Evolutionary conservation across 2,797 vertebrate species (phyloP).

Genomic region (Melanogrammus aeglefinus): DNA sequence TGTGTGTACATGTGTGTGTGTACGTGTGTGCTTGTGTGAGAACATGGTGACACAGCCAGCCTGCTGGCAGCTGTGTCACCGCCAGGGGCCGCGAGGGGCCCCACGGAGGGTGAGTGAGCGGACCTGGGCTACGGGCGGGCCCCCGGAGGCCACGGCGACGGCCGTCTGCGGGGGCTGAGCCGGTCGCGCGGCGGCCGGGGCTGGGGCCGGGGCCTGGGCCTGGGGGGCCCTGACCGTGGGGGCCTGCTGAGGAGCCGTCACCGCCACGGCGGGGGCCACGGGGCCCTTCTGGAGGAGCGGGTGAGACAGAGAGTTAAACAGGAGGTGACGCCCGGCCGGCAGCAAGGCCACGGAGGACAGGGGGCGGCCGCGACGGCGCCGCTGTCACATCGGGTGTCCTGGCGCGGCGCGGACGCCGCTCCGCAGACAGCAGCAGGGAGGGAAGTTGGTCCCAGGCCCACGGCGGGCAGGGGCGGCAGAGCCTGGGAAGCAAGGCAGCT

Average conservation of each 20-base stretch:
- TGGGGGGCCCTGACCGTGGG: slow-evolving; percentile 70
- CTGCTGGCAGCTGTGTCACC: slow-evolving; percentile 64
- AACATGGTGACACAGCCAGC: slow-evolving; percentile 55
- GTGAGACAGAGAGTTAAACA: slow-evolving; percentile 76
- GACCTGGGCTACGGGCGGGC: slow-evolving; percentile 80
- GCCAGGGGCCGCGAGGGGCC: slow-evolving; percentile 11
- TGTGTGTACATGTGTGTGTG: slow-evolving; percentile 48
- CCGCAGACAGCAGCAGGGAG: slow-evolving; percentile 54
- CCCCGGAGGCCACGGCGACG: slow-evolving; percentile 73
- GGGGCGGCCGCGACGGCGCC: slow-evolving; percentile 60
- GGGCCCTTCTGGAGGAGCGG: slow-evolving; percentile 74
- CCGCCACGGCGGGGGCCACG: slow-evolving; percentile 65
- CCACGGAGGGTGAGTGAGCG: slow-evolving; percentile 30
- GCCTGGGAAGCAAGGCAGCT: slow-evolving; percentile 17
- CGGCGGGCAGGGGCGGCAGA: slow-evolving; percentile 41
- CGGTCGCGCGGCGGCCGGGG: slow-evolving; percentile 68
- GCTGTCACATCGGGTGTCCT: slow-evolving; percentile 76
- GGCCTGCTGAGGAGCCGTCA: slow-evolving; percentile 74
- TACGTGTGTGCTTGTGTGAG: slow-evolving; percentile 26
- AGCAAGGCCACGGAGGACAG: slow-evolving; percentile 77
- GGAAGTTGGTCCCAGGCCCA: slow-evolving; percentile 41
- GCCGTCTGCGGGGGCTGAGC: slow-evolving; percentile 65
- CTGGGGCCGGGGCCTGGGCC: slow-evolving; percentile 51
- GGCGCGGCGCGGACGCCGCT: slow-evolving; percentile 61
- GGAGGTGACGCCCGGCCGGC: slow-evolving; percentile 73